Base-by-base conservation (phyloP, 2,797 vertebrate species). In the Danio albolineatus region DNA sequence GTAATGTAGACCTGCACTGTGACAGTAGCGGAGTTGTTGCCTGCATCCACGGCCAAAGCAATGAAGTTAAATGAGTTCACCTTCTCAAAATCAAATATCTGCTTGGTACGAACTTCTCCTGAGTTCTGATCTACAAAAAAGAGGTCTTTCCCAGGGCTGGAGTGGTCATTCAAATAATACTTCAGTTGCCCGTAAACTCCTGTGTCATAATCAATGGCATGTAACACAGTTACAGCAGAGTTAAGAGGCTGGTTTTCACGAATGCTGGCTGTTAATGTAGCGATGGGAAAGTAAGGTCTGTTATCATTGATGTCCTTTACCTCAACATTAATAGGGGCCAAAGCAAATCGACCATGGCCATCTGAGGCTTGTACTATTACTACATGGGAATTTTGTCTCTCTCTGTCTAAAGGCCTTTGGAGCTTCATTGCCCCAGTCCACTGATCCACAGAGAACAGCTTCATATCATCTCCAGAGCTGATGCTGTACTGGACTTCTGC, bases 221-320 rank as follows among this genome's bases (percentile, higher is more conserved):
- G 95, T 28, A 99, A 92, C 0, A 97, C 95, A 51, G 96, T 97
- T 75, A 99, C 95, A 1, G 95, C 93, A 0, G 97, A 96, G 87
- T 97, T 96, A 0, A 95, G 91, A 0, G 98, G 97, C 86, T 96
- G 93, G 89, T 99, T 99, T 92, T 99, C 98, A 28, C 91, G 90
- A 84, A 99, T 91, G 83, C 96, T 98, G 69, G 96, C 90, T 0
- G 94, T 98, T 87, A 99, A 89, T 57, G 93, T 89, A 67, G 94
- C 94, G 60, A 99, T 89, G 0, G 98, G 98, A 88, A 99, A 99
- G 87, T 95, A 96, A 0, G 98, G 98, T 69, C 93, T 92, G 71
- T 99, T 97, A 84, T 99, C 98, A 0, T 99, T 99, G 65, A 98
- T 83, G 0, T 99, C 98, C 82, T 97, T 97, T 66, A 99, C 98